Conservation (phyloP, 2,113 vertebrate genomes). For the Tiliqua scincoides region DNA sequence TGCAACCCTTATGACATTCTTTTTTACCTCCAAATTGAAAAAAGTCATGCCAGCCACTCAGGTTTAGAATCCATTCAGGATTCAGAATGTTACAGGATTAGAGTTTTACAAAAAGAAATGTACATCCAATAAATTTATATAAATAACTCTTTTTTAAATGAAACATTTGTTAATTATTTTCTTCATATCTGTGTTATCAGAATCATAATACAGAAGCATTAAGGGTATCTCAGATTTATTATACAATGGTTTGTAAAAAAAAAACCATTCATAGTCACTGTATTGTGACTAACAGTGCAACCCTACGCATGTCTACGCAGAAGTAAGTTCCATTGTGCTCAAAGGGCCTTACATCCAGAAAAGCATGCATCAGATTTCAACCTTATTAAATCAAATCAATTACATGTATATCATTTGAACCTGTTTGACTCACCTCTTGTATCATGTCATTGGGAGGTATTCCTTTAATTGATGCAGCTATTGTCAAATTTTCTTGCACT, state of each 20-base stretch:
- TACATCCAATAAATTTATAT: no score
- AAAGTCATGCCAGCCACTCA: no score
- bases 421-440: slow-evolving; percentile 79
- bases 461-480: slow-evolving; percentile 95
- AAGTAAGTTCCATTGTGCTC: no score
- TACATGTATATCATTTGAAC: background rate
- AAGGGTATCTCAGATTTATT: background rate
- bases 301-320: no score
- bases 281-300: background rate
- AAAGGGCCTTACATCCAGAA: no score
- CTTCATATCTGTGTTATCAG: background rate
- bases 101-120: no score
- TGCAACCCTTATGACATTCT: no score
- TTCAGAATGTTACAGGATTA: no score
- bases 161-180: background rate
- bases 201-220: background rate
- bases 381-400: background rate
- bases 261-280: background rate
- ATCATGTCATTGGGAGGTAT: slow-evolving; percentile 84
- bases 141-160: background rate
- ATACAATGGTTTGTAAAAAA: background rate
- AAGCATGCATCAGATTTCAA: no score
- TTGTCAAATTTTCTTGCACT: slow-evolving; percentile 93
- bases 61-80: no score
- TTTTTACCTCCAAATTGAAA: no score